Evolutionary conservation across 1,140 invertebrate genomes (phyloP).

Genomic region (Drosophila orosa): DNA sequence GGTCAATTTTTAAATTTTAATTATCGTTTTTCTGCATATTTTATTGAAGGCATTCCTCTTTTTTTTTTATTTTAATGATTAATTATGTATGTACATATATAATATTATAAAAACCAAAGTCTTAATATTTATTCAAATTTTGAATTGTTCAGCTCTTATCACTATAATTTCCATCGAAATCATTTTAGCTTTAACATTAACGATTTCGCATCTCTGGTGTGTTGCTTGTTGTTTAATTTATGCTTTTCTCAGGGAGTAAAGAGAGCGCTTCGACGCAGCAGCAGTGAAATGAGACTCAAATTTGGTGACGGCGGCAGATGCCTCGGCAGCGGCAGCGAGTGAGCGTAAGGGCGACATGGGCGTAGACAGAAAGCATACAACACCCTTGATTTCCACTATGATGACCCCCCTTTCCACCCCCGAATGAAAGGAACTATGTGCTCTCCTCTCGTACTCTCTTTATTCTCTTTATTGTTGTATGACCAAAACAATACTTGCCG

Average conservation of each 20-base stretch:
- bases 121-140: too few species aligned
- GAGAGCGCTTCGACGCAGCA: background rate
- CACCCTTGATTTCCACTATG: background rate
- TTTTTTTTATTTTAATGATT: too few species aligned
- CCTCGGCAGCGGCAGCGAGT: background rate
- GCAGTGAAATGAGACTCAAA: background rate
- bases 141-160: background rate
- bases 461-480: background rate
- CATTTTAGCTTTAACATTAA: background rate
- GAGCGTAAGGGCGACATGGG: background rate
- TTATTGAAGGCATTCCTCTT: too few species aligned
- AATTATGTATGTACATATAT: background rate
- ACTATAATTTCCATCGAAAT: background rate
- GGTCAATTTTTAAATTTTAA: background rate
- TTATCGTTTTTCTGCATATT: background rate
- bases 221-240: background rate
- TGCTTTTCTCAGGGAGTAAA: background rate
- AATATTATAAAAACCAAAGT: background rate
- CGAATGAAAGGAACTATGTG: background rate
- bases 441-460: background rate
- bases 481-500: background rate
- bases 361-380: background rate
- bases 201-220: background rate
- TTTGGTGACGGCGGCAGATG: background rate
- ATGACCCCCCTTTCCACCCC: background rate